Evolutionary conservation across 2,113 vertebrate species (phyloP).

Genomic region (Podarcis muralis): DNA sequence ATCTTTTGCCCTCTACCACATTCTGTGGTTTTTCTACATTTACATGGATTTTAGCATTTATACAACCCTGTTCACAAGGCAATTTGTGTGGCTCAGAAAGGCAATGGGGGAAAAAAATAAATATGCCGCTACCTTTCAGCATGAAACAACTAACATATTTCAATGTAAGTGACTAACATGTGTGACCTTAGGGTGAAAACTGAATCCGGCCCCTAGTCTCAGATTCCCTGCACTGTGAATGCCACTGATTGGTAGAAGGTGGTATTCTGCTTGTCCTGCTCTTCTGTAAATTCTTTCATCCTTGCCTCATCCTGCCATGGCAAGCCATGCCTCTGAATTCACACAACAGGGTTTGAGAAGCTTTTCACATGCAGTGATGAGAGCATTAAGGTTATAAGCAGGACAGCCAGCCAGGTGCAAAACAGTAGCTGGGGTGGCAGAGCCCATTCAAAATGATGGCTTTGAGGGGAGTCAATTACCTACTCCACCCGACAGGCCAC

Average conservation of each 20-base stretch:
- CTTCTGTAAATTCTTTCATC: conserved; percentile 9
- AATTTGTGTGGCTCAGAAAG: background rate
- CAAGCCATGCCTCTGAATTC: background rate
- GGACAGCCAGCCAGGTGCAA: background rate
- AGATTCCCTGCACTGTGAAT: background rate
- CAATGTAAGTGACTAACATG: conserved; percentile 21
- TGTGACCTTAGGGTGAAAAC: background rate
- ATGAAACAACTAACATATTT: conserved; percentile 27
- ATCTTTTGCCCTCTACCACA: background rate
- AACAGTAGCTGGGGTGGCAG: background rate
- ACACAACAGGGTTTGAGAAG: conserved; percentile 5
- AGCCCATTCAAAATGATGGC: background rate
- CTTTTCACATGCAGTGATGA: background rate
- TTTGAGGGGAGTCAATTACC: background rate
- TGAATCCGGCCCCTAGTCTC: background rate
- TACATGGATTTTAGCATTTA: accelerated
- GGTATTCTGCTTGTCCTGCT: background rate
- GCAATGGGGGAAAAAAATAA: background rate
- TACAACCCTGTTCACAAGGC: background rate
- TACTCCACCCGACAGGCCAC: background rate
- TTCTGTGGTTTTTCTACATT: background rate
- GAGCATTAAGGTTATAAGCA: background rate
- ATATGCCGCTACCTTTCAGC: background rate
- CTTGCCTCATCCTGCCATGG: background rate
- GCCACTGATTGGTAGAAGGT: background rate